Conservation (phyloP, 2,113 vertebrate genomes). For the Empidonax traillii region DNA sequence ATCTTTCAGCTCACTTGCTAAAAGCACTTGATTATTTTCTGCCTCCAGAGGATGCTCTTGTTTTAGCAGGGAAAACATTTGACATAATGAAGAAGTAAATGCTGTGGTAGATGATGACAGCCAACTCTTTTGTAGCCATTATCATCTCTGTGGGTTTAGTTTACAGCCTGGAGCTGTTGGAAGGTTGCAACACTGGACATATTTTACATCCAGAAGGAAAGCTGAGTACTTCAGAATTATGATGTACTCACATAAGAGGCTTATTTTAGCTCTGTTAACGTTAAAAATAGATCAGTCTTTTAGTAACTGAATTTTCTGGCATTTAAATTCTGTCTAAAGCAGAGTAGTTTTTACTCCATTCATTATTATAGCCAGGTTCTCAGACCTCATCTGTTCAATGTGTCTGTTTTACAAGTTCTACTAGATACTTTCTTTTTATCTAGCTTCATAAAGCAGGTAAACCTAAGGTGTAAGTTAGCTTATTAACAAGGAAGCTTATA, state of each 20-base stretch:
- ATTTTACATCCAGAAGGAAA: constrained; percentile 9
- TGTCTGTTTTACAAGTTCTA: not conserved
- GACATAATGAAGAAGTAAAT: constrained; percentile 39
- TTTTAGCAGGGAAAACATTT: constrained; percentile 34
- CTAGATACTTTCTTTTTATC: not conserved
- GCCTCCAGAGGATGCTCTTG: constrained; percentile 45
- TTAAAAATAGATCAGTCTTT: constrained; percentile 5
- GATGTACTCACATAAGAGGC: not conserved
- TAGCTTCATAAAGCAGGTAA: not conserved
- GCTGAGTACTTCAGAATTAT: not conserved
- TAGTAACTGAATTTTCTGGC: not conserved
- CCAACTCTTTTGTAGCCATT: constrained; percentile 18
- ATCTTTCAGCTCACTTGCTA: constrained; percentile 1
- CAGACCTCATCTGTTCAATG: not conserved
- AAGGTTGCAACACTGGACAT: constrained; percentile 9
- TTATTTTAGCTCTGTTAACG: not conserved
- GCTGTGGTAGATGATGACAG: constrained; percentile 6
- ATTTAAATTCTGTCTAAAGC: not conserved
- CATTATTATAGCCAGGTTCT: not conserved
- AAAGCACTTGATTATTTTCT: constrained; percentile 43
- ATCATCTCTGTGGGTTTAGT: constrained; percentile 21
- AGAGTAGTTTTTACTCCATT: not conserved
- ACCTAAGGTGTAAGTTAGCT: not conserved
- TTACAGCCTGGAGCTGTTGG: constrained; percentile 29
- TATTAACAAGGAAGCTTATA: not conserved